Evolutionary conservation across 2,113 vertebrate species (phyloP), one percentile per base, ranked within the genome.

Genomic region (Eulemur rufifrons): DNA sequence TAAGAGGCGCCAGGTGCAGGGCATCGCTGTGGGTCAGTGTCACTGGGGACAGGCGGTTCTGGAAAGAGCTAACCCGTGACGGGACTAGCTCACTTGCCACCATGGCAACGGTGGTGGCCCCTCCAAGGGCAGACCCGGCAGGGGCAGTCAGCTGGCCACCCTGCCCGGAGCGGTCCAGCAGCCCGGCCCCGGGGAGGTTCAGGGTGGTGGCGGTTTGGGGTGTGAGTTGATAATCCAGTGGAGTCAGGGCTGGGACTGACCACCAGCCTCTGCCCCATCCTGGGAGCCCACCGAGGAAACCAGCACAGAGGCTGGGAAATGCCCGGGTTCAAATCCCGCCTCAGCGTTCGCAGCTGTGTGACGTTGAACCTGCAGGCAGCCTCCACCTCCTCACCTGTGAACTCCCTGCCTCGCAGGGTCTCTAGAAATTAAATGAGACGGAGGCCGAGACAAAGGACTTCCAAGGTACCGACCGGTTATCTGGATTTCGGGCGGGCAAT

Each of bases 41-140:
- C 71, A 0, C 27, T 0, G 39, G 63, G 11, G 25, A 13, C 17
- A 8, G 1, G 18, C 6, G 0, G 11, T 12, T 0, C 4, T 0
- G 8, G 78, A 68, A 18, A 42, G 12, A 3, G 8, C 47, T 8
- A 12, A 3, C 15, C 14, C 23, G 2, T 6, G 1, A 0, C 45
- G 0, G 2, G 2, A 32, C 45, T 6, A 27, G 9, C 5, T 61
- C 56, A 6, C 29, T 23, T 1, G 9, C n/a, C 3, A 73, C 39
- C 12, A 73, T 4, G 39, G 23, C 37, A 61, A 12, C 5, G 59
- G 25, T 11, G 61, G 25, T 63, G 61, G 25, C 61, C 11, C 10
- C 61, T 63, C 25, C 0, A 63, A 63, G 61, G 61, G 61, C 25
- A 25, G 45, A 15, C 37, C 32, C 39, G 21, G 23, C 37, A 8